Evolutionary conservation across 2,113 vertebrate genomes (phyloP), one percentile per base, ranked within the genome.

Genomic region (Aldabrachelys gigantea): DNA sequence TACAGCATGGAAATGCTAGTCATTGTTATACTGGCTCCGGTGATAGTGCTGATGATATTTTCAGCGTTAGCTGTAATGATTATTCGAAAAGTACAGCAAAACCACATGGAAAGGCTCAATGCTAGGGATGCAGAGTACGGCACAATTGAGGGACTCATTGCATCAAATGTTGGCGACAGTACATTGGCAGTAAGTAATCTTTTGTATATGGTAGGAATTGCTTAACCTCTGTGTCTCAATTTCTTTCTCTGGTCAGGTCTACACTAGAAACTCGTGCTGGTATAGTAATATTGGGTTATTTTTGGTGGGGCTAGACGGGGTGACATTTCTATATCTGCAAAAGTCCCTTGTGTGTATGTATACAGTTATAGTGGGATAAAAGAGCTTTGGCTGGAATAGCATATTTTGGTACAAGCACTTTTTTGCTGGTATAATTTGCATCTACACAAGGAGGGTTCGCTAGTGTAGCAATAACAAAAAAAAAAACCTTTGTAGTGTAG

Each of bases 151-250:
- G 99, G 99, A 16, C 99, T 99, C 72, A 99, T 99, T 87, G 99
- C 99, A 11, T 99, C 99, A 9, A 99, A 99, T 2, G 99, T 99
- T 80, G 99, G 99, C 53, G 99, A 99, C 93, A 99, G 99, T 98
- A 99, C 99, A 2, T 95, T 99, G 95, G 99, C 99, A 96, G 99
- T 99, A 97, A 99, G 99, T 98, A 88, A 86, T 54, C 72, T 16
- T 80, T 52, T 31, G 65, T 49, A 53, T 78, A 2, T 4, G 31
- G 12, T 5, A 49, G 22, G 12, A 22, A 25, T 2, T 3, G 10
- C 6, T 38, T 2, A 35, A 27, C 12, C 10, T 56, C 8, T 12
- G 57, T 69, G 84, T n/a, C 13, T 9, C 76, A 2, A 0, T 52
- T 29, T 5, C 8, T 12, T 11, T 47, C 25, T 31, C 1, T 0